Evolutionary conservation across 2,113 vertebrate species (phyloP), one percentile per base, ranked within the genome.

Genomic region (Corythoichthys haematopterus): DNA sequence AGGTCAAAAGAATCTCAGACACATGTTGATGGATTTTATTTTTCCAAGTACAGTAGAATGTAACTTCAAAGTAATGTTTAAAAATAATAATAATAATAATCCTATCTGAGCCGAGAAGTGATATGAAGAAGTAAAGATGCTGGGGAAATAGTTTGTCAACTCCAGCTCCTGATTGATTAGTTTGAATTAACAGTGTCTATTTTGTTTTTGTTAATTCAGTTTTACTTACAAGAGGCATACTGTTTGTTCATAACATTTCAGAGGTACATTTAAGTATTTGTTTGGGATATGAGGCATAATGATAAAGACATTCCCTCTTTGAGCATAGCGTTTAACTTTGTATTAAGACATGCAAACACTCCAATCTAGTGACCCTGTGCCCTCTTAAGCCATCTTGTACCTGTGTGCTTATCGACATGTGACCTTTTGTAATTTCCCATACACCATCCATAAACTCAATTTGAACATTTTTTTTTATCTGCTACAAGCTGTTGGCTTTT

Each of bases 401-500:
- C 40, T 47, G 6, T 55, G 55, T 43, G 56, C 40, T 66, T 74
- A 70, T 76, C 58, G 56, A 58, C 38, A 56, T 48, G 53, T 16
- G 20, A 62, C 1, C 60, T 28, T 28, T 6, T 36, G 6, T 33
- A 46, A 43, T 4, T 48, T 35, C 55, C 33, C 45, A 11, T 33
- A 55, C 52, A 55, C 52, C 10, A 8, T 77, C 73, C 80, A 89
- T 86, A 86, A 82, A 82, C 77, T 83, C 76, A 75, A 83, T 87
- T 85, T 82, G 75, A 75, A 83, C 80, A 67, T 85, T 84, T 80
- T 53, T 69, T 80, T 53, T 69, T 78, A 47, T 82, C 82, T 86
- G 80, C 82, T 81, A 84, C 76, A 86, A 82, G 66, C 78, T 77
- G 69, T 81, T 68, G 85, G 74, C 79, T 81, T 82, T 80, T 70